phyloP scores from a whole-genome alignment of 2,113 vertebrate species.

The Cryptomyrus ogoouensis region DNA sequence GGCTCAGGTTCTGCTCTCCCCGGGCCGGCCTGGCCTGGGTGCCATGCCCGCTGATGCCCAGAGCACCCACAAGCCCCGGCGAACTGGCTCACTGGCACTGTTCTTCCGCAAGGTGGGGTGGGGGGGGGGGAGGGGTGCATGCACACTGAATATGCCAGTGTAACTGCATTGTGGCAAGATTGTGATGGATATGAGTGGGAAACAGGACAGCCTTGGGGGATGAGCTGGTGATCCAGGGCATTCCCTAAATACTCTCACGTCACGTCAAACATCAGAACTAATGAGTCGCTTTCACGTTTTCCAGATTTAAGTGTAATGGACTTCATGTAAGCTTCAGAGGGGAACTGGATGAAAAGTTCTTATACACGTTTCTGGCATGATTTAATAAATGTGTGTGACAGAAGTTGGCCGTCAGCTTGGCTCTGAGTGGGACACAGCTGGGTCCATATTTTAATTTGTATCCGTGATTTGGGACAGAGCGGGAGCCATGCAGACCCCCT shows the following conservation, averaged over 20 bases:
- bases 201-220: neutral
- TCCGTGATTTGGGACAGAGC: neutral
- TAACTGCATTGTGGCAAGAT: neutral
- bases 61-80: constrained; percentile 61
- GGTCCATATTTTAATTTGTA: neutral
- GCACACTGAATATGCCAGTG: neutral
- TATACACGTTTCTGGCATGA: neutral
- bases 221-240: neutral
- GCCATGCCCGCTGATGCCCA: constrained; percentile 46
- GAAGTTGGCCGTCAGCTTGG: neutral
- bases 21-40: constrained; percentile 40
- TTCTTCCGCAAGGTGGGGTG: constrained; percentile 88
- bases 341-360: neutral
- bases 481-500: neutral
- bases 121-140: neutral
- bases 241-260: neutral
- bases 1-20: constrained; percentile 71
- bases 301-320: neutral
- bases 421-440: neutral
- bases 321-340: neutral
- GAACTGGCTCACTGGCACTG: constrained; percentile 84
- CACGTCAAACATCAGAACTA: neutral
- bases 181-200: neutral
- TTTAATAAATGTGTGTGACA: neutral
- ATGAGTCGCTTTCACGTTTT: neutral